Base-by-base conservation (phyloP, 2,888 invertebrate species). In the Dioctria rufipes region DNA sequence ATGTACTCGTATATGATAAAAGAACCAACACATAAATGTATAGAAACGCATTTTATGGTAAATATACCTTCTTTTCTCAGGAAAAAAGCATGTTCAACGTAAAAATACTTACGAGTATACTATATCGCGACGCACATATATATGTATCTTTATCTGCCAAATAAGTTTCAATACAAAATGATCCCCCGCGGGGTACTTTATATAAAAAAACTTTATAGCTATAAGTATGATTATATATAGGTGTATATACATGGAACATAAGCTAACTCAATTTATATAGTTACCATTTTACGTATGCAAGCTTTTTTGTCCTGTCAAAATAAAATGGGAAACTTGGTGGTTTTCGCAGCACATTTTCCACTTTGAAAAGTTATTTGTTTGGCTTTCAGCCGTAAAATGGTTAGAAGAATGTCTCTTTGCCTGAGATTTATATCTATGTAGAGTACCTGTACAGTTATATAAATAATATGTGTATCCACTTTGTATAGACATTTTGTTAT, bases 11-110 rank as follows among this genome's bases (percentile, higher is more conserved):
- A 25, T 25, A 25, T 25, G 25, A 25, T 25, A 25, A 25, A 25
- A 25, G 25, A 25, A 25, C 25, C 25, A 25, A 25, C 25, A 25
- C 25, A 25, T 25, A 25, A 25, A 0, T 25, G 25, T 25, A 66
- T 42, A 67, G 67, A 67, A 67, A 67, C 67, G 67, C 67, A 67
- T 67, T 67, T 67, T 67, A 71, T 54, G 71, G 71, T 71, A 71
- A 71, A 51, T 71, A 39, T 25, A 25, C 25, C 25, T 25, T 25
- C 54, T 71, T 71, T 71, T 39, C 58, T 51, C 11, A 51, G 11
- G 54, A 37, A 8, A 40, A 71, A 71, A 51, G 49, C 40, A 51
- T n/a, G 71, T 4, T 37, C 43, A 51, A 71, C 46, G 40, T 25
- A 25, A 25, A 25, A 25, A 25, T 54, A 51, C 37, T 46, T 46